phyloP scores from a whole-genome alignment of 30 jellyfish, hydroid and myxozoan genomes.

The Aurelia sp. region DNA sequence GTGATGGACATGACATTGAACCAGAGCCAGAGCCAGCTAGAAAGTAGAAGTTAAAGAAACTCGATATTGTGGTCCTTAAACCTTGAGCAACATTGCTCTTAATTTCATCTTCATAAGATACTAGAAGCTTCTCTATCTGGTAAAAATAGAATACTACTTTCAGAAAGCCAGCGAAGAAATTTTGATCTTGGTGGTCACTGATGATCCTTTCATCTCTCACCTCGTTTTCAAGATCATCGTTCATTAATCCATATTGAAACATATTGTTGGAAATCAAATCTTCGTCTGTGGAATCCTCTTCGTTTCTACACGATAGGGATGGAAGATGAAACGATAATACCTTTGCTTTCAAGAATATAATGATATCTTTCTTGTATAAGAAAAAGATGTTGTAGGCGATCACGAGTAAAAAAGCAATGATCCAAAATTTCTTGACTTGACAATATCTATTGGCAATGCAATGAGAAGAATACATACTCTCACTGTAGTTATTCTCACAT shows the following conservation, averaged over 20 bases:
- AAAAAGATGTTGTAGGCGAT: background rate
- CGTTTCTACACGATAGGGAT: background rate
- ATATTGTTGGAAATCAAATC: background rate
- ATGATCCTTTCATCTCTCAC: background rate
- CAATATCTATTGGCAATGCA: slow-evolving; percentile 14
- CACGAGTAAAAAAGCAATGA: background rate
- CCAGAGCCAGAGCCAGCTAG: background rate
- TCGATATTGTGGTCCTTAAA: background rate
- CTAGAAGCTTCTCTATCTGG: slow-evolving; percentile 11
- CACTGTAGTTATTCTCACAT: slow-evolving; percentile 1
- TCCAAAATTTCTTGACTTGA: slow-evolving; percentile 1
- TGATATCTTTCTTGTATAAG: background rate
- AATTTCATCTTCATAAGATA: background rate
- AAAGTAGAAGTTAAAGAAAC: background rate
- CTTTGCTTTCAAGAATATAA: background rate
- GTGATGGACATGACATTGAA: background rate
- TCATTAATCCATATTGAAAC: background rate
- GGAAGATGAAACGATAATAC: background rate
- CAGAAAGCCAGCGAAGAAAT: background rate
- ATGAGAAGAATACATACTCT: slow-evolving; percentile 9
- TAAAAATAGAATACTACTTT: slow-evolving; percentile 15
- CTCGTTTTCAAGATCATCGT: background rate
- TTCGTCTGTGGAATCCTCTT: background rate
- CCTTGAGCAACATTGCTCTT: background rate
- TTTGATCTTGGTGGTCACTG: background rate